Percentiles rank a stretch among this genome's conserved stretches.
phyloP scores from a whole-genome alignment of 2,888 invertebrate species.

The Acronicta leporina region DNA sequence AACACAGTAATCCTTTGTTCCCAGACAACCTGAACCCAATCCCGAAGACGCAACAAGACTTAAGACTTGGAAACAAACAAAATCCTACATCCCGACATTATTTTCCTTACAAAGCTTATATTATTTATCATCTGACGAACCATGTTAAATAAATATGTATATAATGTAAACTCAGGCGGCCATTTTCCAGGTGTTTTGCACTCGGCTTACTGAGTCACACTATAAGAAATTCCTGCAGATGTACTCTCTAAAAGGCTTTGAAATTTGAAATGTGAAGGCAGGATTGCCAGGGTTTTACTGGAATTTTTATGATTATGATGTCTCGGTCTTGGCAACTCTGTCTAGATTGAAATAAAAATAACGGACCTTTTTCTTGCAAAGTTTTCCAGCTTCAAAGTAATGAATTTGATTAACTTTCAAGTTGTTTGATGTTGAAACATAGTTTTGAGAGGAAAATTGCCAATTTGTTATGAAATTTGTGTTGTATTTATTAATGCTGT shows the following conservation, averaged over 20 bases:
- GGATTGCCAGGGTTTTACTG: constrained; percentile 2
- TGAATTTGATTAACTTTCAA: no score
- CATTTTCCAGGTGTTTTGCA: constrained; percentile 67
- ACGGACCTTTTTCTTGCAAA: no score
- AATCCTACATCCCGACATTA: constrained; percentile 5
- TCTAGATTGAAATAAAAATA: no score
- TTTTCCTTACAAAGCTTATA: constrained; percentile 36
- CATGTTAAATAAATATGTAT: constrained; percentile 68
- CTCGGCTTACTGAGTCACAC: constrained; percentile 61
- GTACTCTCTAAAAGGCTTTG: constrained; percentile 16
- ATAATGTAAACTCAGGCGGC: constrained; percentile 60
- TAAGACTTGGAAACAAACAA: constrained; percentile 18
- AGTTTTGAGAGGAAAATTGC: no score
- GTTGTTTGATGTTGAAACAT: no score
- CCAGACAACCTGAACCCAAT: constrained; percentile 30
- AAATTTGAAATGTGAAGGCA: constrained; percentile 23
- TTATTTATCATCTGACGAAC: constrained; percentile 41
- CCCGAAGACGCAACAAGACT: constrained; percentile 9
- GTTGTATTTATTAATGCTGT: no score
- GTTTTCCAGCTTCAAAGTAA: no score
- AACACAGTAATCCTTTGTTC: constrained; percentile 40
- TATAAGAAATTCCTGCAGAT: constrained; percentile 58
- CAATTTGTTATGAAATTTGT: no score
- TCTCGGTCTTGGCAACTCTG: no score
- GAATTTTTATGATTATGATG: background rate